These are phyloP conservation scores for Centropyge bicolor DNA, from an alignment of 2,797 vertebrate species.

Conservation along the genomic window DNA sequence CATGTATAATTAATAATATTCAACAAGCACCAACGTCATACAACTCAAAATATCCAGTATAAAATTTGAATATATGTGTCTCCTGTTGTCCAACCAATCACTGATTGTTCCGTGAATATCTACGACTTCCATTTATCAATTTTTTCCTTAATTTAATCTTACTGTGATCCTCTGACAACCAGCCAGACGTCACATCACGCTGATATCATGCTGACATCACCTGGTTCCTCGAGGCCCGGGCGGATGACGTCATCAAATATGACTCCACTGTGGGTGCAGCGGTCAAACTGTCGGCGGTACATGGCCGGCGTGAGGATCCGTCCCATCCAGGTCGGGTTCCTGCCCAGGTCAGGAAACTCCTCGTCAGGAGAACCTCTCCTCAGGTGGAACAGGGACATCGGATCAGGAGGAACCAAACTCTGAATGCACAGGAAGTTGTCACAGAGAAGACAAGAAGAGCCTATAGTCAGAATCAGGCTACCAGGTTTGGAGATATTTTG, in stretches of 20 bases:
- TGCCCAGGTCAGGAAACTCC: conserved; percentile 81
- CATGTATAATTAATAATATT: background rate
- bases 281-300: conserved; percentile 82
- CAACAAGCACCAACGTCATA: background rate
- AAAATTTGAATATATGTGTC: background rate
- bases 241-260: conserved; percentile 85
- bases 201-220: no score
- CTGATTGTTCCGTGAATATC: background rate
- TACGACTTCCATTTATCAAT: background rate
- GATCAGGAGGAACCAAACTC: conserved; percentile 77
- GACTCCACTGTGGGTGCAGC: conserved; percentile 82
- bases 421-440: conserved; percentile 42
- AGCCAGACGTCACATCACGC: background rate
- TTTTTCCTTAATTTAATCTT: background rate
- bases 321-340: conserved; percentile 82
- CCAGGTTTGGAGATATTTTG: no score
- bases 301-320: conserved; percentile 76
- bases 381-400: conserved; percentile 77
- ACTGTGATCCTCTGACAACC: background rate
- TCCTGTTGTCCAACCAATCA: background rate
- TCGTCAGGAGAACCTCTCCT: conserved; percentile 79
- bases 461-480: background rate
- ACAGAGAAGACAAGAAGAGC: background rate
- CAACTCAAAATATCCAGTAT: background rate
- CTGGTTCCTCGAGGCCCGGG: conserved; percentile 84